These are phyloP conservation scores for Aramus guarauna DNA, from an alignment of 2,113 vertebrate species.

Conservation along the genomic window DNA sequence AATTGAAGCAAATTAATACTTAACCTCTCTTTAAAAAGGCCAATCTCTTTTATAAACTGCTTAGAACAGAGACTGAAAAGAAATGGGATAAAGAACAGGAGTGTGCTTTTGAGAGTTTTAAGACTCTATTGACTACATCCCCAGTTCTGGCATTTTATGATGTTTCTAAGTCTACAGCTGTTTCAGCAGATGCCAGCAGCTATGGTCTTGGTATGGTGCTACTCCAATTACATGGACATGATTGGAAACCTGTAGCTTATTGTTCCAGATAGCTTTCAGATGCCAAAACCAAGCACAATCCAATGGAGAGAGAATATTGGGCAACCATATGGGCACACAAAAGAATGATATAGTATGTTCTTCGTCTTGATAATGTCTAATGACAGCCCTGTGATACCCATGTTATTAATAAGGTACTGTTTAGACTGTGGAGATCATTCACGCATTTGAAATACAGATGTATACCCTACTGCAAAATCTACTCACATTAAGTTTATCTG, in stretches of 20 bases:
- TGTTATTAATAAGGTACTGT: not conserved
- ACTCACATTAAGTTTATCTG: not conserved
- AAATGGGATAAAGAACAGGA: conserved; percentile 22
- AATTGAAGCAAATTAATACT: conserved; percentile 23
- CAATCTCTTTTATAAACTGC: conserved; percentile 3
- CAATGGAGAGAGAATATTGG: conserved; percentile 6
- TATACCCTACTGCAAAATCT: not conserved
- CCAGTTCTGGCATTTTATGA: conserved; percentile 50
- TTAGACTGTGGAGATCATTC: not conserved
- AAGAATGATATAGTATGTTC: conserved; percentile 27
- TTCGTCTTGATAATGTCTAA: conserved; percentile 9
- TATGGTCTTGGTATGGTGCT: conserved; percentile 60
- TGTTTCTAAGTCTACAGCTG: conserved; percentile 48
- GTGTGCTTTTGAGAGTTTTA: conserved; percentile 34
- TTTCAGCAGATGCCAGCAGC: conserved; percentile 63
- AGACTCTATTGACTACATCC: conserved; percentile 25
- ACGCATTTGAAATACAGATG: not conserved
- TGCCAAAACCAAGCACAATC: conserved; percentile 32
- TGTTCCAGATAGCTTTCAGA: conserved; percentile 56
- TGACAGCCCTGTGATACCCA: not conserved
- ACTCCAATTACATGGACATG: conserved; percentile 57
- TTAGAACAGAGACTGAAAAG: conserved; percentile 11
- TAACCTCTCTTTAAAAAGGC: not conserved
- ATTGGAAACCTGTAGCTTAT: conserved; percentile 64
- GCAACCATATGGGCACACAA: conserved; percentile 15